These are phyloP conservation scores for Fistularia commersonii DNA, from an alignment of 2,797 vertebrate genomes.

Conservation along the genomic window DNA sequence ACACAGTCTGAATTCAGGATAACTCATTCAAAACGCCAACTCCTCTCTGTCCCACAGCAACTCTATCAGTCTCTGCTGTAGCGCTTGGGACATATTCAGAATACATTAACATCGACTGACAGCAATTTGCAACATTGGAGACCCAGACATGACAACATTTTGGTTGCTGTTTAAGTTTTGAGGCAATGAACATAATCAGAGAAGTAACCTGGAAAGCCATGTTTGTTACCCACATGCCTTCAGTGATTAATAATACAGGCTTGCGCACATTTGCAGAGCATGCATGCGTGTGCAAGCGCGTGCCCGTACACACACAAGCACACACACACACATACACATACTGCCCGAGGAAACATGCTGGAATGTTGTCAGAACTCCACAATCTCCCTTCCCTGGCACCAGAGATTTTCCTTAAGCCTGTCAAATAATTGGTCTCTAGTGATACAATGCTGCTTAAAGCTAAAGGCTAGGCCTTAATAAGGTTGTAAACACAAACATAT, in stretches of 20 bases:
- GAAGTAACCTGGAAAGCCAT: conserved; percentile 12
- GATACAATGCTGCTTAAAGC: conserved; percentile 57
- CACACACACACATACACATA: conserved; percentile 33
- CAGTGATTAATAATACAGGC: conserved; percentile 39
- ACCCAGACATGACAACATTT: conserved; percentile 1
- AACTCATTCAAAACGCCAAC: conserved; percentile 70
- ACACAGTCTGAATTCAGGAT: conserved; percentile 72
- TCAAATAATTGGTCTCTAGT: conserved; percentile 72
- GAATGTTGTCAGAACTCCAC: conserved; percentile 57
- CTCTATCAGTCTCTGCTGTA: conserved; percentile 65
- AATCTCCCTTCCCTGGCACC: conserved; percentile 47
- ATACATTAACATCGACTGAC: conserved; percentile 58
- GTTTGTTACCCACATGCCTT: too few species aligned
- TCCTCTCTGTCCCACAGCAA: conserved; percentile 66
- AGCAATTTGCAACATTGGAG: conserved; percentile 46
- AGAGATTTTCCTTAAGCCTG: conserved; percentile 61
- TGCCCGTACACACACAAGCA: background rate
- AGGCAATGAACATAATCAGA: conserved; percentile 44
- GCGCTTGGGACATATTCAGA: conserved; percentile 57
- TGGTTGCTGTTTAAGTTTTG: conserved; percentile 14
- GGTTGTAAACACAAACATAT: conserved; percentile 47
- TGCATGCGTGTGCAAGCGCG: conserved; percentile 19
- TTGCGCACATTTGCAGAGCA: conserved; percentile 14
- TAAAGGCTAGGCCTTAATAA: conserved; percentile 63
- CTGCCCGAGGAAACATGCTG: conserved; percentile 57